Evolutionary conservation across 2,113 vertebrate species (phyloP).

Genomic region (Prietella phreatophila): DNA sequence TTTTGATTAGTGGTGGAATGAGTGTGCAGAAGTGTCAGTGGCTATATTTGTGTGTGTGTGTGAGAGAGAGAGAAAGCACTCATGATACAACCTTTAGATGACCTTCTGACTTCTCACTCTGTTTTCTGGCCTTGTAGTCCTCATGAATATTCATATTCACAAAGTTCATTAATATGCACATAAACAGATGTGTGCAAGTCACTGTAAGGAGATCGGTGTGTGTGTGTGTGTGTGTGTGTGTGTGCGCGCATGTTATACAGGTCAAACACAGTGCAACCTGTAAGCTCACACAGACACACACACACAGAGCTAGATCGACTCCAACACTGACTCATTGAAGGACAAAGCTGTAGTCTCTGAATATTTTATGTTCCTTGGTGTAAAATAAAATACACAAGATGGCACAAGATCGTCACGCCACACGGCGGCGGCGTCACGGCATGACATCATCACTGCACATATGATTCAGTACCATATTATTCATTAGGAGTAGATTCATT

Average conservation of each 20-base stretch:
- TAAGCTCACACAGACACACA: not conserved
- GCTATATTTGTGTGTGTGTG: constrained; percentile 37
- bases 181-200: constrained; percentile 1
- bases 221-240: constrained; percentile 24
- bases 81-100: constrained; percentile 34
- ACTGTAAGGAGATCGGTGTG: not conserved
- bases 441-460: not conserved
- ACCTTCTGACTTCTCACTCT: constrained; percentile 68
- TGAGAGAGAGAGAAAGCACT: constrained; percentile 35
- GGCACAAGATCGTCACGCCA: not conserved
- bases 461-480: no score
- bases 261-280: not conserved
- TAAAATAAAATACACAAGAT: not conserved
- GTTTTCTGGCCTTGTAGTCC: constrained; percentile 70
- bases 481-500: no score
- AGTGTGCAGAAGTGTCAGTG: constrained; percentile 74
- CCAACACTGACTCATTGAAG: not conserved
- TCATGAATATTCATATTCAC: constrained; percentile 78
- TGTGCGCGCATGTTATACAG: not conserved
- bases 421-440: no score
- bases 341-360: not conserved
- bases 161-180: constrained; percentile 72
- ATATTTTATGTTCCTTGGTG: not conserved
- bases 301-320: not conserved
- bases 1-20: constrained; percentile 54